Evolutionary conservation across 2,888 invertebrate genomes (phyloP), one percentile per base, ranked within the genome.

Genomic region (Tachina fera): DNA sequence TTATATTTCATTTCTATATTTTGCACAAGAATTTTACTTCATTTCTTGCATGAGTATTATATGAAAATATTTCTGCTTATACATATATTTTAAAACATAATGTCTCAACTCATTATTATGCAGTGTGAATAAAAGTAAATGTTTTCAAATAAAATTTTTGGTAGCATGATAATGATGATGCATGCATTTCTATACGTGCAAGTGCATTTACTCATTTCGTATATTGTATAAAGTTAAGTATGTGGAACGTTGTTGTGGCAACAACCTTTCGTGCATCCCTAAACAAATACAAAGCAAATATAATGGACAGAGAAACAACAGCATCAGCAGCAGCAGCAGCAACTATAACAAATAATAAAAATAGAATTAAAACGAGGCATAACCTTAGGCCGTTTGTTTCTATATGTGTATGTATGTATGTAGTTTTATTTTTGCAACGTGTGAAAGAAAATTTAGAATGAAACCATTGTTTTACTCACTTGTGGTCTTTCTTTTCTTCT

Each of bases 51-150:
- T 16, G 45, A 56, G 9, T 39, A n/a, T 53, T 53, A 53, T 45
- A 22, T 13, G n/a, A 56, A 65, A 65, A 45, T 53, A 56, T 76
- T 76, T 31, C n/a, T 31, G 53, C 4, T 65, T 53, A 47, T 16
- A 22, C 19, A 22, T 56, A 22, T 39, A 22, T 56, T 71, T 51
- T 77, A 19, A 9, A 67, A 47, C 65, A 78, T 31, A 58, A 74
- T 60, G 68, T 51, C 49, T 51, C 11, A 78, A 68, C 68, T 68
- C 72, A 60, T 83, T 83, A 83, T 71, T 83, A 77, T 83, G 72
- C 72, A 16, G 41, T 11, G 45, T 31, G 65, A 76, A 76, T 65
- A 76, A 76, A 47, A 56, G 45, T 65, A 76, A 76, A 65, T 58
- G 47, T 76, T 60, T 74, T 14, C 61, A 61, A 74, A 49, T 49